Base-by-base conservation (phyloP, 2,888 invertebrate genomes). In the Sisyra terminalis region DNA sequence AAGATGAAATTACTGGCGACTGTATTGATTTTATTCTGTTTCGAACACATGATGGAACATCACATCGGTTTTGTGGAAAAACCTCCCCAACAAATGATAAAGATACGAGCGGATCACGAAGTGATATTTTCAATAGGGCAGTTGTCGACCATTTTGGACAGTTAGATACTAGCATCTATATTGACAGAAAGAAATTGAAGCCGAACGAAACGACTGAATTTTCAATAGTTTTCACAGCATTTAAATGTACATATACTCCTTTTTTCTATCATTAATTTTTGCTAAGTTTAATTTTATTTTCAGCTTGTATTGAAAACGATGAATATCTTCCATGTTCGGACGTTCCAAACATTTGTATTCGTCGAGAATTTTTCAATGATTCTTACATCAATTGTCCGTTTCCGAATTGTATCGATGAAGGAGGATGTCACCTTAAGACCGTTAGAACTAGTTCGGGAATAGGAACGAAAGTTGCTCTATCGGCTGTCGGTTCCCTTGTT, bases 361-460 rank as follows among this genome's bases (percentile, higher is more conserved):
- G 48, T 43, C 35, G 46, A 8, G 45, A 43, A 8, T 46, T 48
- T 38, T 48, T 50, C 37, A 41, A 48, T 38, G 51, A 51, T 43
- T 44, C 45, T 7, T 45, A 47, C 32, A 46, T 49, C 14, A 51
- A 51, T 42, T 51, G 51, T 36, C 50, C 50, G 8, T 48, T 44
- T 32, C 32, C 35, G 11, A 47, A 47, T 39, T 50, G 50, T 44
- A 38, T 46, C 9, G 50, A 50, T 44, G 50, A 50, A 32, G 47
- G 46, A n/a, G 44, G 47, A 6, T 49, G 47, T 40, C 3, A 24
- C 7, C 7, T 24, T 3, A 36, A 13, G 11, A 9, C 11, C 16
- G 3, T 35, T 11, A 35, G 11, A 35, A 13, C 9, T 11, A 35
- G 35, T 11, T 35, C 35, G 9, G 35, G 16, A 35, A 15, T 35